Base-by-base conservation (phyloP, 2,888 invertebrate genomes). In the Nudaria mundana region DNA sequence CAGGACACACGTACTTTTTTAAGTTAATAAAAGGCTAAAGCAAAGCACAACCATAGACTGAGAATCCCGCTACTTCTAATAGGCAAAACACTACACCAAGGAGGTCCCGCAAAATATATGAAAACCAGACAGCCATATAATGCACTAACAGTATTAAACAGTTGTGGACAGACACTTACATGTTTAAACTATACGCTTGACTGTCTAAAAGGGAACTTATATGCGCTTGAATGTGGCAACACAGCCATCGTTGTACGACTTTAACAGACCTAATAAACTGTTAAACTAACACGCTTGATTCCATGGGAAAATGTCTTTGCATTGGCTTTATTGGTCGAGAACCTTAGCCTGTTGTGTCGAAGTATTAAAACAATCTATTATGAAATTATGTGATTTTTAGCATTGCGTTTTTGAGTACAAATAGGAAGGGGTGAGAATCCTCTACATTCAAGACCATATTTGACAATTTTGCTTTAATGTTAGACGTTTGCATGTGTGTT, bases 141-240 rank as follows among this genome's bases (percentile, higher is more conserved):
- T 24, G 18, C 18, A 5, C n/a, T 37, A 37, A 37, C 37, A 25
- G 25, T 32, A 32, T 22, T 6, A 15, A 26, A 32, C 38, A 38
- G 31, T 8, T 38, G 38, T 32, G 22, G 5, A 5, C 20, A 30
- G 6, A 6, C 8, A 6, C 10, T 12, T 25, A 7, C 7, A 25
- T 12, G 1, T 15, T 20, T 13, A 31, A 24, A 12, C 12, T 18
- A 38, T 33, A 39, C 28, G 38, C 12, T 29, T n/a, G 4, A 5
- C 23, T 39, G 33, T 33, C 39, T 33, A 25, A 57, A 49, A 46
- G 41, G 37, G 42, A 54, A 38, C 49, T 45, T 44, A 49, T 49
- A 38, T 37, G 15, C 26, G 35, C 30, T 12, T 29, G 28, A 30
- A 43, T 44, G 45, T 29, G 31, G 5, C 20, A 10, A 11, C 23